Percentiles rank a stretch among this genome's conserved stretches.
Conservation (phyloP, 2,888 invertebrate genomes). For the Amiota communis region DNA sequence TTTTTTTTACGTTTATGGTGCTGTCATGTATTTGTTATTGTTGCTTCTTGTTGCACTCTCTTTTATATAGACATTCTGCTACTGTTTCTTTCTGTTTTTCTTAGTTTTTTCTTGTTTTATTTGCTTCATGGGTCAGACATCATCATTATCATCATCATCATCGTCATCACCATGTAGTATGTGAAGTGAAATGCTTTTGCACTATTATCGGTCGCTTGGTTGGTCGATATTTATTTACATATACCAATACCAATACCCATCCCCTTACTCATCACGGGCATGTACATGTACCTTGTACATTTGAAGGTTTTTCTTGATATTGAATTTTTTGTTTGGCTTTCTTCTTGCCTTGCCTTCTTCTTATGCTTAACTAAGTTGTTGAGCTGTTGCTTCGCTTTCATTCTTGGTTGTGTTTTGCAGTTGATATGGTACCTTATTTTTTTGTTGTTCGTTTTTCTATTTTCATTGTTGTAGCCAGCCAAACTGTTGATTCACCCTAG, state of each 20-base stretch:
- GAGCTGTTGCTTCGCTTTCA: conserved; percentile 6
- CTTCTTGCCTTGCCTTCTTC: not conserved
- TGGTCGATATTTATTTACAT: conserved; percentile 23
- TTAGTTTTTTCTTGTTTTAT: not conserved
- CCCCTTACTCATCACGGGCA: not conserved
- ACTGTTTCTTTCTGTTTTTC: not conserved
- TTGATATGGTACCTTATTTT: not conserved
- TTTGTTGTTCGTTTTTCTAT: conserved; percentile 3
- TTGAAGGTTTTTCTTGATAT: conserved; percentile 5
- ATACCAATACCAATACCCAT: not conserved
- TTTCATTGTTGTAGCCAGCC: conserved; percentile 10
- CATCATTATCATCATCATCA: too few species aligned
- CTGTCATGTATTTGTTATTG: conserved; percentile 2
- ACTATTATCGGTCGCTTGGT: conserved; percentile 21
- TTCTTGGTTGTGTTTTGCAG: not conserved
- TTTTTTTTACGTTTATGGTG: not conserved
- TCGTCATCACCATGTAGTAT: too few species aligned
- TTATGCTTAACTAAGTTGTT: not conserved
- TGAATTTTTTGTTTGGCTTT: conserved; percentile 15
- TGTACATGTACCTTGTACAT: not conserved
- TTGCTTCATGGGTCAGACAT: conserved; percentile 11
- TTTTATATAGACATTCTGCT: not conserved
- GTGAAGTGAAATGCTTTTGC: conserved; percentile 10
- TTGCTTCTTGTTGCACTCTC: conserved; percentile 2
- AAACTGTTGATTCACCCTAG: conserved; percentile 29